Percentiles rank a stretch among this genome's conserved stretches.
phyloP scores from a whole-genome alignment of 2,888 invertebrate species.

The Noctua janthe region DNA sequence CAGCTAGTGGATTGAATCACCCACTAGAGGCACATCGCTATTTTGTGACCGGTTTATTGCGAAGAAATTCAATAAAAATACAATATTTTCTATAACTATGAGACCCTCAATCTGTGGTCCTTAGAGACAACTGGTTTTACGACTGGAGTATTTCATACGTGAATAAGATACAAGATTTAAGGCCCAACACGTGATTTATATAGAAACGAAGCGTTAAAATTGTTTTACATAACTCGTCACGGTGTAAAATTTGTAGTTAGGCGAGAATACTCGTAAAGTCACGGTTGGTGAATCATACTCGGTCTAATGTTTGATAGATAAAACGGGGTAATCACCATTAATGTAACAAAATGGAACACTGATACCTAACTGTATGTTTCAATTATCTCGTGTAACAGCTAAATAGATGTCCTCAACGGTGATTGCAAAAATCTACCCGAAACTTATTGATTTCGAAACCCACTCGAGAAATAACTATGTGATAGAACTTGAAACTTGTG shows the following conservation, averaged over 20 bases:
- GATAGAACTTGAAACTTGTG: conserved; percentile 13
- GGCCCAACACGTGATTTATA: conserved; percentile 39
- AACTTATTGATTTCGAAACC: conserved; percentile 14
- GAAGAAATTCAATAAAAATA: conserved; percentile 35
- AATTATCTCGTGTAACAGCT: neutral
- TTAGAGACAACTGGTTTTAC: conserved; percentile 43
- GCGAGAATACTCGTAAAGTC: conserved; percentile 13
- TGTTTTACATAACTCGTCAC: conserved; percentile 50
- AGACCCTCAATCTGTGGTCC: conserved; percentile 12
- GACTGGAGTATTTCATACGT: conserved; percentile 17
- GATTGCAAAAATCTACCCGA: neutral
- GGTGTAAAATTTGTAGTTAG: conserved; percentile 14
- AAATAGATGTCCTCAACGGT: neutral
- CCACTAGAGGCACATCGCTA: conserved; percentile 40
- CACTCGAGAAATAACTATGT: neutral
- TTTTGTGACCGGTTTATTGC: conserved; percentile 45
- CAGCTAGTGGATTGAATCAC: conserved; percentile 41
- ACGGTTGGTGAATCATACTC: conserved; percentile 7
- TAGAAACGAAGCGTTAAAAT: conserved; percentile 60
- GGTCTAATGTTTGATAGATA: neutral
- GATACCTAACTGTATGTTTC: neutral
- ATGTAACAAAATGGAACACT: neutral
- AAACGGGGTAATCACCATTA: conserved; percentile 15
- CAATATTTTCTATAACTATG: conserved; percentile 28
- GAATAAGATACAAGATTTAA: conserved; percentile 49